Evolutionary conservation across 2,797 vertebrate genomes (phyloP), one percentile per base, ranked within the genome.

Genomic region (Arremon aurantiirostris): DNA sequence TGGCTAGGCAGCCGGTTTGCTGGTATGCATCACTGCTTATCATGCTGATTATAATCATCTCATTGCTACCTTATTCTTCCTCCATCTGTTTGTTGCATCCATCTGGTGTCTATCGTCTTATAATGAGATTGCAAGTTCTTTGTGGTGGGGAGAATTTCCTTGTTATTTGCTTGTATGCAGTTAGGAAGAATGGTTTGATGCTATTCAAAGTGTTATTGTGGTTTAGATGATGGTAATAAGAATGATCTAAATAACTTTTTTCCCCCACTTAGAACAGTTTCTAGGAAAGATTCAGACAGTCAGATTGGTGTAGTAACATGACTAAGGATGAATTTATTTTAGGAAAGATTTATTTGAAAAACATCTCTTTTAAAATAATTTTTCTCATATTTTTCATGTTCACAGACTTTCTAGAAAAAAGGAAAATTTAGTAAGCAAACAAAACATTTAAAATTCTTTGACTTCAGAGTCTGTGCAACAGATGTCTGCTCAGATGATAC

Each of bases 61-160:
- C 86, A 89, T 92, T 92, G 94, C 82, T 94, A 94, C 92, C 89
- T 95, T 96, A 89, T 92, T 96, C 81, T 93, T 94, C 53, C 82
- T 88, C 94, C 96, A 95, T 96, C 95, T 97, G 96, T 89, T 91
- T 71, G 46, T 56, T 91, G 18, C 55, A 94, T 86, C 90, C 94
- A 89, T 95, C 94, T 96, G 95, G 82, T 89, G 83, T 91, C 93
- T 96, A 92, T 75, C 1, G 12, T 87, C 91, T 89, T 94, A 81
- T 78, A 94, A 94, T 91, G 91, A 95, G 91, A 96, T 61, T 44
- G 57, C 65, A 89, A 81, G 61, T 75, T 94, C 92, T 91, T 93
- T 89, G 76, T 1, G 0, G 27, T 1, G 0, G 26, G 46, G 35
- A 91, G 42, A 85, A 89, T 87, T 91, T 96, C 61, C 65, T 92